A percentile compares a stretch with the other conserved stretches of the same genome.
phyloP scores from a whole-genome alignment of 1,140 invertebrate species.

The Sipha flava region DNA sequence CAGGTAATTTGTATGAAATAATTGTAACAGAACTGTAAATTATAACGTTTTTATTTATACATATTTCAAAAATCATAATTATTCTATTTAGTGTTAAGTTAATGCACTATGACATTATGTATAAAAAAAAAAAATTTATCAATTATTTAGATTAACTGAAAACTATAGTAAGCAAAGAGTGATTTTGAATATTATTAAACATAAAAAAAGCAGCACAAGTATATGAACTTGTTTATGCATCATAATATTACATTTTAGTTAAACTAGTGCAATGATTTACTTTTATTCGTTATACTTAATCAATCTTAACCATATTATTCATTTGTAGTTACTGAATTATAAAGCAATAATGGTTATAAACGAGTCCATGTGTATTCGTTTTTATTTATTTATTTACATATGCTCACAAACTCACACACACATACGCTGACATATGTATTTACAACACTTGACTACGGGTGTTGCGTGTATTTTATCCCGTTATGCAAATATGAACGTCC shows the following conservation, averaged over 20 bases:
- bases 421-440: background rate
- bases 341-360: background rate
- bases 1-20: no score
- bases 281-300: background rate
- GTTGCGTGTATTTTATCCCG: background rate
- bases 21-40: no score
- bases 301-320: background rate
- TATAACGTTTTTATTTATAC: no score
- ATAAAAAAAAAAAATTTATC: no score
- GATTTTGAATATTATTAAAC: background rate
- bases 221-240: background rate
- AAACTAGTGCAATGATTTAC: background rate
- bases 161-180: background rate
- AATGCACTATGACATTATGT: no score
- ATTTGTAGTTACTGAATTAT: background rate
- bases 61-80: no score
- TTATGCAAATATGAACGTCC: conserved; percentile 5
- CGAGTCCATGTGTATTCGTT: background rate
- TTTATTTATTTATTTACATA: background rate
- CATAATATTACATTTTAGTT: background rate
- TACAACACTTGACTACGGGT: background rate
- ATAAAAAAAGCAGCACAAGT: background rate
- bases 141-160: background rate
- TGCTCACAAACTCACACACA: no score
- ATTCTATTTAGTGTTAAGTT: no score